These are phyloP conservation scores for Eidolon helvum DNA, from an alignment of 2,113 vertebrate species.

Conservation along the genomic window DNA sequence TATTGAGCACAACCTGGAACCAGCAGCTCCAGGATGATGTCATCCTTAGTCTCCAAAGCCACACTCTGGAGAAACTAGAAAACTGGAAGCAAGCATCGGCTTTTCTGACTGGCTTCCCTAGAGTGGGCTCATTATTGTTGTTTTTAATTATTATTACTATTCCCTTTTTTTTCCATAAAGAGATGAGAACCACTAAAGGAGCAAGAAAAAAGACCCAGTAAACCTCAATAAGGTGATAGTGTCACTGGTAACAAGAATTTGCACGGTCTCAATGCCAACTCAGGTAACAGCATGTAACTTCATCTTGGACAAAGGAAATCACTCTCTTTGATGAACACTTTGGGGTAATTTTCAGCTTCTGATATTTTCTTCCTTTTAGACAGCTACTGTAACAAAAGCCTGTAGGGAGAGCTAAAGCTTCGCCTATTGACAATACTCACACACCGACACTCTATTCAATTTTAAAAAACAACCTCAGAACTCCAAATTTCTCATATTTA, in stretches of 20 bases:
- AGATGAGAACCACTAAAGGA: slow-evolving; percentile 28
- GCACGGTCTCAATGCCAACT: background rate
- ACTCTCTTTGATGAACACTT: slow-evolving; percentile 21
- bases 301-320: slow-evolving; percentile 62
- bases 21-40: background rate
- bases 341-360: slow-evolving; percentile 27
- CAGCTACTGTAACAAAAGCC: background rate
- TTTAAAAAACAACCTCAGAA: background rate
- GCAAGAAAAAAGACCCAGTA: slow-evolving; percentile 15
- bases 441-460: background rate
- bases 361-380: background rate
- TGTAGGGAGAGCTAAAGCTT: slow-evolving; percentile 78
- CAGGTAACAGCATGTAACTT: slow-evolving; percentile 35
- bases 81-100: background rate
- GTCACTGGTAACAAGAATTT: slow-evolving; percentile 29
- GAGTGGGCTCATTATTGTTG: background rate
- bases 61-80: background rate
- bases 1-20: background rate
- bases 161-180: background rate
- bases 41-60: background rate
- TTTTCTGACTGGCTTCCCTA: background rate
- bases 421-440: slow-evolving; percentile 7
- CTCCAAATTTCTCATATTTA: background rate
- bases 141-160: slow-evolving; percentile 29
- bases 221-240: slow-evolving; percentile 13